A percentile compares a stretch with the other conserved stretches of the same genome.
These are phyloP conservation scores for Drosophila nr. perissopoda DNA, from an alignment of 2,888 invertebrate genomes.

Conservation along the genomic window DNA sequence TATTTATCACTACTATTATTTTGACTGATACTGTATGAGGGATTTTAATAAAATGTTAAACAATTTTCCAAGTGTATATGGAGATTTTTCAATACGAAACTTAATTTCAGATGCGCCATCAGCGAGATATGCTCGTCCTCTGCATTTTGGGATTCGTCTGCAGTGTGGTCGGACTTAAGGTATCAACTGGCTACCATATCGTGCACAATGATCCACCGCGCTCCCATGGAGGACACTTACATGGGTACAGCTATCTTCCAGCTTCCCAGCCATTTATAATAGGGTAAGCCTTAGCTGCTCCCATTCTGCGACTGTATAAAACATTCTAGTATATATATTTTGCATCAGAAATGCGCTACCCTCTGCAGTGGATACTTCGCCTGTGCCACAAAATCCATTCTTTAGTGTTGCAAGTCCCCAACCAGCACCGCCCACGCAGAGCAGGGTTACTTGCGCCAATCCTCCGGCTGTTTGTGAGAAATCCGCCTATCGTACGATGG, in stretches of 20 bases:
- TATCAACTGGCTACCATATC: constrained; percentile 79
- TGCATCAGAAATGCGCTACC: constrained; percentile 63
- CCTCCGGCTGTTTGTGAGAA: constrained; percentile 81
- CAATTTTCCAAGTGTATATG: not conserved
- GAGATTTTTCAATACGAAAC: not conserved
- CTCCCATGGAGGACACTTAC: constrained; percentile 33
- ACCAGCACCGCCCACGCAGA: constrained; percentile 62
- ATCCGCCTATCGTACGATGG: constrained; percentile 89
- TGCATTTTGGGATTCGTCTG: constrained; percentile 46
- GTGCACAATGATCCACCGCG: constrained; percentile 70
- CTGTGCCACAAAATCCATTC: constrained; percentile 75
- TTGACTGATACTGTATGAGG: fast-evolving
- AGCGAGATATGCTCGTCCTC: constrained; percentile 40
- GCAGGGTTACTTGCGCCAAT: constrained; percentile 73
- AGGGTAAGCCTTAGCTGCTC: constrained; percentile 41
- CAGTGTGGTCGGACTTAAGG: constrained; percentile 48
- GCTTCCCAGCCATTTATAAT: constrained; percentile 48
- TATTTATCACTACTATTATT: not conserved
- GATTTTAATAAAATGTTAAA: not conserved
- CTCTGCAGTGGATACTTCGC: constrained; percentile 57
- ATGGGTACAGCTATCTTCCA: constrained; percentile 63
- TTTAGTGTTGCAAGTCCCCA: constrained; percentile 15
- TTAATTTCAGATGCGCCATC: constrained; percentile 45
- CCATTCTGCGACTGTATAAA: not conserved
- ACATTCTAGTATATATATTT: not conserved